Base-by-base conservation (phyloP, 2,888 invertebrate species). In the Pseudoips prasinana region DNA sequence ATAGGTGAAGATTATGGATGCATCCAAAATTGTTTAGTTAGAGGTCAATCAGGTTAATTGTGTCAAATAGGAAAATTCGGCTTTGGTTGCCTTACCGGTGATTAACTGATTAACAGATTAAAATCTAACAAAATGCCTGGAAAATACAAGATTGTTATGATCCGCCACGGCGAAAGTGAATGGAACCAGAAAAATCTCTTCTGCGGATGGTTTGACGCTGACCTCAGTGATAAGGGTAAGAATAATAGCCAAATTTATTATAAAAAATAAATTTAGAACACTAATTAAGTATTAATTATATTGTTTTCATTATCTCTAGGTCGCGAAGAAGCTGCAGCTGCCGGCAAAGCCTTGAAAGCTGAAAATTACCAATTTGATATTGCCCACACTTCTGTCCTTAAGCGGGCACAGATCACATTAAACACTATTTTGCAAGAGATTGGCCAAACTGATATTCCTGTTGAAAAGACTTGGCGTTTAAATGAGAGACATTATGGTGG, bases 401-500 rank as follows among this genome's bases (percentile, higher is more conserved):
- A 92, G 31, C 91, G 96, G 35, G 95, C 96, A 1, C 93, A 94
- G 61, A 90, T 92, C 39, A 96, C 96, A 0, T 77, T 96, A 22
- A 90, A 91, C 29, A 71, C 91, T 0, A 92, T 96, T 41, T 75
- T 96, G 4, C 82, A 91, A 37, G 92, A 93, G 63, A 90, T 93
- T 23, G 91, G 90, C 1, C 93, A 94, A 60, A 72, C 91, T n/a
- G 89, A 91, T 49, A 75, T 96, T 45, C 93, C 94, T 0, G 80
- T 94, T 4, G 71, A 90, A 3, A 92, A 93, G 64, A 93, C 95
- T 6, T 96, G 96, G 96, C 90, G 96, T 7, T 82, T 96, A 14
- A 96, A 96, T 62, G 96, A 96, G 74, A 92, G 96, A 39, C 96
- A 96, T 66, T 96, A 96, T 61, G 96, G 96, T 29, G 94, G 94